These are phyloP conservation scores for Hemitrygon akajei DNA, from an alignment of 2,797 vertebrate genomes.

Conservation along the genomic window DNA sequence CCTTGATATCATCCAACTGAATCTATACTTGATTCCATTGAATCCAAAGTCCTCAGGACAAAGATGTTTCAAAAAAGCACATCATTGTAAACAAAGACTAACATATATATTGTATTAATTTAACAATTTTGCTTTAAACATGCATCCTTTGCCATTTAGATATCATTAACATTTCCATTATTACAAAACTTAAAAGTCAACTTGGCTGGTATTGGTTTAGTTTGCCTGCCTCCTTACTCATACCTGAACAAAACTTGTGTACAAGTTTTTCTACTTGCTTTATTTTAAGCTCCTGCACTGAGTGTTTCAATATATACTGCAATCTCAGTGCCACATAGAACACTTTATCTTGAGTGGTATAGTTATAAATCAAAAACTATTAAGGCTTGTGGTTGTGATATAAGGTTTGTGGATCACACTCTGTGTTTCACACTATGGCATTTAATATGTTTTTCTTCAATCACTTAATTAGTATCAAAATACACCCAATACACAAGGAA, in stretches of 20 bases:
- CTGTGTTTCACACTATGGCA: not conserved
- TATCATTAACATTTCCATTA: not conserved
- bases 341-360: not conserved
- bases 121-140: no score
- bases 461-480: not conserved
- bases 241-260: not conserved
- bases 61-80: not conserved
- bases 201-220: not conserved
- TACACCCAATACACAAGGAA: not conserved
- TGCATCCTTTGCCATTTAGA: no score
- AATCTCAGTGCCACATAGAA: not conserved
- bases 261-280: not conserved
- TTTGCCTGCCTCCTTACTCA: not conserved
- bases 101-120: no score
- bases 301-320: not conserved
- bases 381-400: not conserved
- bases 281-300: not conserved
- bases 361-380: not conserved
- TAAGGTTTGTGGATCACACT: not conserved
- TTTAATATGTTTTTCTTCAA: not conserved
- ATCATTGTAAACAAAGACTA: no score
- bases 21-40: no score
- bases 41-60: not conserved
- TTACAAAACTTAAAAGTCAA: not conserved
- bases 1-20: no score